These are phyloP conservation scores for Synergus laeviventris DNA, from an alignment of 2,888 invertebrate species.

Conservation along the genomic window DNA sequence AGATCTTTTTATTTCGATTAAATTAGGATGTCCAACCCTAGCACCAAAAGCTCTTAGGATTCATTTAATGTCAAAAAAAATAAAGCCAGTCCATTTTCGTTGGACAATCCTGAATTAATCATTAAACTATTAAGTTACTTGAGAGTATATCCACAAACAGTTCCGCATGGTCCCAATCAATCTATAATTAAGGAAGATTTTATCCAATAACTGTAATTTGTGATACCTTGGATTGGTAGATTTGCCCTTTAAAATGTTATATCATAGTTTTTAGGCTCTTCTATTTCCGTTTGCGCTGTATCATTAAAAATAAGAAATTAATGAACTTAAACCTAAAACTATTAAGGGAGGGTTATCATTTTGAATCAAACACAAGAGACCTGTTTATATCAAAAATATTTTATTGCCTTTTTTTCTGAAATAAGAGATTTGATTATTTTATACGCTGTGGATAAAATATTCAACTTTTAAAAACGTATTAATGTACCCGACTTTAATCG, in stretches of 20 bases:
- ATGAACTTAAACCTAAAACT: not conserved
- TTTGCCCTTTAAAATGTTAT: not conserved
- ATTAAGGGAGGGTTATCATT: not conserved
- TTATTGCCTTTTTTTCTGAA: slow-evolving; percentile 34
- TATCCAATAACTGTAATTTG: not conserved
- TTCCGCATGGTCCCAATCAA: not conserved
- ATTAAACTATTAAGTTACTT: not conserved
- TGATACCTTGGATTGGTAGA: not conserved
- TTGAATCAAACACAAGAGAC: not conserved
- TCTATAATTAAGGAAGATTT: not conserved
- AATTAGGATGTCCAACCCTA: too few relatives aligned
- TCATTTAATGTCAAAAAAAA: too few relatives aligned
- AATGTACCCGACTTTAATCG: not conserved
- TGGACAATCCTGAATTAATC: not conserved
- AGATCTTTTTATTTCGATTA: too few relatives aligned
- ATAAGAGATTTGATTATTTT: slow-evolving; percentile 28
- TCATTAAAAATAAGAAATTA: not conserved
- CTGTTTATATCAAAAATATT: slow-evolving; percentile 14
- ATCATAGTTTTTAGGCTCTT: not conserved
- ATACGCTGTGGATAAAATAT: slow-evolving; percentile 17
- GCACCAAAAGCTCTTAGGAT: too few relatives aligned
- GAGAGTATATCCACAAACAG: not conserved
- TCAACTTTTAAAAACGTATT: slow-evolving; percentile 11
- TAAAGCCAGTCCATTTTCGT: too few relatives aligned
- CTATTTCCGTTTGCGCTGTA: not conserved